Base-by-base conservation (phyloP, 1,140 invertebrate genomes). In the Carposina sasakii region DNA sequence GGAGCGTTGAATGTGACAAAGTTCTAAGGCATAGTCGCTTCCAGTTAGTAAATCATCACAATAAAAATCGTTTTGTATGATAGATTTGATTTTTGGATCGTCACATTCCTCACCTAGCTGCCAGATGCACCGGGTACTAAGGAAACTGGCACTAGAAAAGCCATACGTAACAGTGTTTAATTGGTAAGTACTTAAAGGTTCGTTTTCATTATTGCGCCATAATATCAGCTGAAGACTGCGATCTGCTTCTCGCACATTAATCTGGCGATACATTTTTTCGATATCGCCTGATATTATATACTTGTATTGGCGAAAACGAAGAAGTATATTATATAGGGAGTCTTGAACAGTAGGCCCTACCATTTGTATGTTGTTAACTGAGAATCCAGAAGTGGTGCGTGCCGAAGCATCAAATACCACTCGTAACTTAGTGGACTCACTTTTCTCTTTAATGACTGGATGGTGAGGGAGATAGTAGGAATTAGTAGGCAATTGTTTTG, bases 31-130 rank as follows among this genome's bases (percentile, higher is more conserved):
- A 15, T 30, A 46, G 40, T 85, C 51, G 12, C 49, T 28, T 10
- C 76, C 76, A 3, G 76, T 73, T 4, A 85, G 31, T 4, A 86
- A 19, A 60, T 87, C 85, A 57, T 88, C 85, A 4, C 84, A 71
- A 46, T 85, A 86, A 47, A 86, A 78, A 65, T 86, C 75, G 2
- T 47, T 49, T 34, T 52, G 50, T 2, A 85, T 71, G 5, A 76
- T 57, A 17, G 47, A 62, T 26, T 33, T 42, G 6, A 73, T 68
- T 30, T 33, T 59, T 8, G 49, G 24, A 3, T 57, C 44, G 3
- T 41, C 28, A 37, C 57, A 60, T 23, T 71, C 62, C 37, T 67
- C 44, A 12, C 67, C 68, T 20, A 74, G 9, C 41, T 70, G 57
- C 60, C 64, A 59, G 0, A 83, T 42, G 8, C 59, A 70, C 19